phyloP scores from a whole-genome alignment of 1,140 invertebrate species.

The Drosophila grimshawi region DNA sequence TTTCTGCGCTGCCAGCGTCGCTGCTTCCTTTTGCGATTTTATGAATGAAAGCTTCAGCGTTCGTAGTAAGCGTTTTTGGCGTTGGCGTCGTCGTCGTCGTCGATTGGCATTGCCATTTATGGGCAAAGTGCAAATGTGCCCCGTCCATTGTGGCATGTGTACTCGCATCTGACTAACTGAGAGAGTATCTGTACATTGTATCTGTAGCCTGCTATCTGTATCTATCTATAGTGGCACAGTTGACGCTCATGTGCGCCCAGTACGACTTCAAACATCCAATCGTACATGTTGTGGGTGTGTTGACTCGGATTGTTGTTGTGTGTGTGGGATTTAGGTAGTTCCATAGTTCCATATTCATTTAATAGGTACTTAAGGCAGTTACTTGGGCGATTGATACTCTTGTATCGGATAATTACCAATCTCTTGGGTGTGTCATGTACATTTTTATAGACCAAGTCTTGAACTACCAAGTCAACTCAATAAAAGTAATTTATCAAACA shows the following conservation, averaged over 20 bases:
- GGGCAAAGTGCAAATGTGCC: conserved; percentile 69
- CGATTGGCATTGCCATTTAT: conserved; percentile 70
- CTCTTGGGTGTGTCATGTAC: conserved; percentile 2
- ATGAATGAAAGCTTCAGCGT: conserved; percentile 69
- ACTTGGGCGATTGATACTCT: conserved; percentile 14
- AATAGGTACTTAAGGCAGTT: conserved; percentile 1
- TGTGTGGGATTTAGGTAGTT: conserved; percentile 17
- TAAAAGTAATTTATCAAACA: not conserved
- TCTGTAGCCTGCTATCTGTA: conserved; percentile 33
- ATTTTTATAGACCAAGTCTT: not conserved
- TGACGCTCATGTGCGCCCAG: conserved; percentile 37
- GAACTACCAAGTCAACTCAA: not conserved
- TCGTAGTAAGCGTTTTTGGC: conserved; percentile 64
- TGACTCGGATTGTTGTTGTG: not conserved
- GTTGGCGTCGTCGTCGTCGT: conserved; percentile 44
- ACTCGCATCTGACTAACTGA: conserved; percentile 11
- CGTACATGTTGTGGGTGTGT: conserved; percentile 28
- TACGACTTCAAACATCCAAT: conserved; percentile 14
- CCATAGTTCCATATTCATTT: conserved; percentile 3
- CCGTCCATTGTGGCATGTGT: conserved; percentile 31
- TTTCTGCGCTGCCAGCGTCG: conserved; percentile 26
- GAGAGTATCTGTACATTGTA: not conserved
- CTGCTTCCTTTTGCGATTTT: conserved; percentile 78
- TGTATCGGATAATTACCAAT: conserved; percentile 2
- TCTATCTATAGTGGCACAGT: conserved; percentile 21